phyloP scores from a whole-genome alignment of 2,888 invertebrate species.

The Pachydiplax longipennis region DNA sequence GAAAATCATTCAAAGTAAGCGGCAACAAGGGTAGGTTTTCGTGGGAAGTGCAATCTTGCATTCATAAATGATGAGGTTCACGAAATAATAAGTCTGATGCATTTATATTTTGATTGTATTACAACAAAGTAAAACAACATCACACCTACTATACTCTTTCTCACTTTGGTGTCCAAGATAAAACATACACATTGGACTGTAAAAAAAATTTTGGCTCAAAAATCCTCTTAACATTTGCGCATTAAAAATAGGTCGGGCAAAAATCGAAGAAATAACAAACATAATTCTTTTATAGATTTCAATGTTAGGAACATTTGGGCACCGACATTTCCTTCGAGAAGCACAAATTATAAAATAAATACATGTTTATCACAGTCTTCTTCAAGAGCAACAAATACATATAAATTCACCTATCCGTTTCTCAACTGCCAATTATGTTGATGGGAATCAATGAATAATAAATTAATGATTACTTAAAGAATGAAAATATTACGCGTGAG shows the following conservation, averaged over 20 bases:
- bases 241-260: not conserved
- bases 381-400: slow-evolving; percentile 41
- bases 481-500: not conserved
- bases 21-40: not conserved
- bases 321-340: slow-evolving; percentile 13
- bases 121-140: not conserved
- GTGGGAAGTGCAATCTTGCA: not conserved
- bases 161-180: not conserved
- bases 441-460: slow-evolving; percentile 29
- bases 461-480: slow-evolving; percentile 37
- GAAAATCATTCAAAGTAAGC: too few relatives aligned
- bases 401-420: slow-evolving; percentile 3
- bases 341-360: slow-evolving; percentile 42
- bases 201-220: not conserved
- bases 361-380: slow-evolving; percentile 41
- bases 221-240: not conserved
- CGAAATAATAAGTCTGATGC: not conserved
- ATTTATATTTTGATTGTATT: not conserved
- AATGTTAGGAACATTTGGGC: slow-evolving; percentile 40
- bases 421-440: slow-evolving; percentile 16
- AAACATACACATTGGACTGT: not conserved
- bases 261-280: not conserved
- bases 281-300: slow-evolving; percentile 9
- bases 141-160: not conserved
- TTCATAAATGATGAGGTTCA: not conserved